A percentile compares a stretch with the other conserved stretches of the same genome.
Evolutionary conservation across 2,113 vertebrate genomes (phyloP).

Genomic region (Saccopteryx bilineata): DNA sequence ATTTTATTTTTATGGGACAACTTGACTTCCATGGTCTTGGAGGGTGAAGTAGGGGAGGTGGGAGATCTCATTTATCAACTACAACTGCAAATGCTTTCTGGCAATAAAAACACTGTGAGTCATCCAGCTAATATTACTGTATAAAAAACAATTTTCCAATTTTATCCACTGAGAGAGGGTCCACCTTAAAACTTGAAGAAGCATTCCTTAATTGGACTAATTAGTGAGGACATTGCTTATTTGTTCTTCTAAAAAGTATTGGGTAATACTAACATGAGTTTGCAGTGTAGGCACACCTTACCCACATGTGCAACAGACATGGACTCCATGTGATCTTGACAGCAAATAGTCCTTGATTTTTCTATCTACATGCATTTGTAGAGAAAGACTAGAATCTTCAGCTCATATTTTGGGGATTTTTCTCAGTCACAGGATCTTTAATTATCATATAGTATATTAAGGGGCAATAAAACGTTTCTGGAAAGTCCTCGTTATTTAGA

Average conservation of each 20-base stretch:
- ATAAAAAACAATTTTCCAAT: constrained; percentile 46
- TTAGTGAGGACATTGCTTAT: constrained; percentile 32
- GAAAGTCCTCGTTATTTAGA: neutral
- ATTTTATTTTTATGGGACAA: neutral
- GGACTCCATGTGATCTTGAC: neutral
- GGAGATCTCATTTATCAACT: neutral
- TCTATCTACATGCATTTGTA: neutral
- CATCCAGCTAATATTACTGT: neutral
- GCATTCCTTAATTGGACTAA: neutral
- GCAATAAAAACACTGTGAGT: neutral
- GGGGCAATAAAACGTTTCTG: neutral
- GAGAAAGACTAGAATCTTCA: neutral
- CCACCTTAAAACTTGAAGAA: neutral
- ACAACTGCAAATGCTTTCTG: neutral
- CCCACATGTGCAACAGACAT: neutral
- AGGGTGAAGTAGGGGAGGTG: neutral
- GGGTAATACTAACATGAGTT: neutral
- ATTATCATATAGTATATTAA: neutral
- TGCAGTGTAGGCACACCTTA: neutral
- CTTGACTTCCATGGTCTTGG: neutral
- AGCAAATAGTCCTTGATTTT: neutral
- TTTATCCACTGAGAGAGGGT: neutral
- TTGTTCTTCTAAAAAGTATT: neutral
- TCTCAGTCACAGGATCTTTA: neutral
- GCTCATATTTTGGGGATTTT: neutral